A percentile compares a stretch with the other conserved stretches of the same genome.
These are phyloP conservation scores for Antheraea yamamai DNA, from an alignment of 2,888 invertebrate genomes.

Conservation along the genomic window DNA sequence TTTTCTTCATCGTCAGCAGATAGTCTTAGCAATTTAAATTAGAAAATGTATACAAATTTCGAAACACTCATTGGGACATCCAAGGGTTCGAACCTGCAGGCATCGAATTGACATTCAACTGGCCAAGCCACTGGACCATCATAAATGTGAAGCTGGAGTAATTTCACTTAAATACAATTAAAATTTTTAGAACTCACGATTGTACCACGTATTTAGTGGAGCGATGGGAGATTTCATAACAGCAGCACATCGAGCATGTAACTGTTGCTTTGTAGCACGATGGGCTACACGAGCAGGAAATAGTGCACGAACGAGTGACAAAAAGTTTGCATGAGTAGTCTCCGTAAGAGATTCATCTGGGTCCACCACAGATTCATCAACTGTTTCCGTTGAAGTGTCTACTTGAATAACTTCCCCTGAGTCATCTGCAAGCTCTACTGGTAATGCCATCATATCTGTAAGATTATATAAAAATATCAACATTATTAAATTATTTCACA, in stretches of 20 bases:
- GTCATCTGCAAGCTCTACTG: conserved; percentile 87
- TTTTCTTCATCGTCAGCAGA: no score
- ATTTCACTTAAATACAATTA: not conserved
- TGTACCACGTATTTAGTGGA: conserved; percentile 91
- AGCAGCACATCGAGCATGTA: conserved; percentile 87
- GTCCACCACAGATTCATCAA: conserved; percentile 42
- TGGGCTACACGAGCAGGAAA: conserved; percentile 93
- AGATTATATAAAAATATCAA: conserved; percentile 4
- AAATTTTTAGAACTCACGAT: conserved; percentile 59
- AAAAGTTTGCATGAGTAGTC: conserved; percentile 92
- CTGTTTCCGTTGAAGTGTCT: conserved; percentile 50
- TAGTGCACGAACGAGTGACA: conserved; percentile 93
- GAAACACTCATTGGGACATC: no score
- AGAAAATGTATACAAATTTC: no score
- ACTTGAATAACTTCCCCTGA: conserved; percentile 64
- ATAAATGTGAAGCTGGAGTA: not conserved
- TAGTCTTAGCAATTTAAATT: no score
- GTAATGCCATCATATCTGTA: conserved; percentile 89
- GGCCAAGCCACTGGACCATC: no score
- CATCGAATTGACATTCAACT: no score
- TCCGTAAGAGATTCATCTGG: conserved; percentile 84
- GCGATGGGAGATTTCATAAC: conserved; percentile 92
- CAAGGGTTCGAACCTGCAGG: no score
- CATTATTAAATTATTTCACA: no score
- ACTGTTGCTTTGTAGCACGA: conserved; percentile 88